phyloP scores from a whole-genome alignment of 2,888 invertebrate species.

The Linnaemya tessellans region DNA sequence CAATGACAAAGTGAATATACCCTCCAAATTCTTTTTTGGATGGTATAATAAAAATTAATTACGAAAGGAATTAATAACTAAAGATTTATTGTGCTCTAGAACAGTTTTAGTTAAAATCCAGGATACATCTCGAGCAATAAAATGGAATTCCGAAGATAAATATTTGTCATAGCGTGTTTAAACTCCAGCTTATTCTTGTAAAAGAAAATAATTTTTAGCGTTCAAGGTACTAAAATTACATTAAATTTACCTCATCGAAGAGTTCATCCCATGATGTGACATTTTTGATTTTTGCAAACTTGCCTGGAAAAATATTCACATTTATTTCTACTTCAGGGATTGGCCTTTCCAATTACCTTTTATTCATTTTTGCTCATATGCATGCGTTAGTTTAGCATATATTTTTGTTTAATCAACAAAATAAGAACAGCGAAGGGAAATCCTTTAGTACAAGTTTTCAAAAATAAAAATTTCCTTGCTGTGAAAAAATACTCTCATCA shows the following conservation, averaged over 20 bases:
- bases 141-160: too few relatives aligned
- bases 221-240: too few relatives aligned
- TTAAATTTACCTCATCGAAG: too few relatives aligned
- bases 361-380: neutral
- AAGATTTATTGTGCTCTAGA: neutral
- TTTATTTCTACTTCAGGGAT: neutral
- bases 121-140: neutral
- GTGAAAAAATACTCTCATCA: neutral
- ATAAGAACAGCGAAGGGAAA: constrained; percentile 11
- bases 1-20: too few relatives aligned
- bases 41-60: too few relatives aligned
- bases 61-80: too few relatives aligned
- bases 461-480: constrained; percentile 1
- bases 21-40: too few relatives aligned
- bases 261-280: too few relatives aligned
- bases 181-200: too few relatives aligned
- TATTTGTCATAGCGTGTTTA: neutral
- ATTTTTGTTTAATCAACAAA: constrained; percentile 29
- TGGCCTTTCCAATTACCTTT: neutral
- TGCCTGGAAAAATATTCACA: too few relatives aligned
- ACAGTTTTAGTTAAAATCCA: neutral
- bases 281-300: too few relatives aligned
- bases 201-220: neutral
- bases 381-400: neutral
- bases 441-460: constrained; percentile 7